Conservation (phyloP, 2,888 invertebrate species). For the Eupithecia subfuscata region DNA sequence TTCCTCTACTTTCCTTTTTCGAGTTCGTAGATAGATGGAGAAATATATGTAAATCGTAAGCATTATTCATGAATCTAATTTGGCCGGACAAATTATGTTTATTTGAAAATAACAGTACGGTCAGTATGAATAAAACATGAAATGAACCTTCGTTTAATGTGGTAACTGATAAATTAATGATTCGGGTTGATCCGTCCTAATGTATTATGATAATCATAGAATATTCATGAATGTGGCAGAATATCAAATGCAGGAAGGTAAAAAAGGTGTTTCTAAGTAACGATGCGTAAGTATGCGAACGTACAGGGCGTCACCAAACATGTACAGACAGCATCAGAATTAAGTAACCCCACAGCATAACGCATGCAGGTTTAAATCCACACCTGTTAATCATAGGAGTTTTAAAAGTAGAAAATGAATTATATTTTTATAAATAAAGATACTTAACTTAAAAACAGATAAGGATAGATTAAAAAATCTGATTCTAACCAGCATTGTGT, state of each 20-base stretch:
- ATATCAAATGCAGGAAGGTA: background rate
- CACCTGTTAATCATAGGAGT: too few relatives aligned
- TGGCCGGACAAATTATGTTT: constrained; percentile 44
- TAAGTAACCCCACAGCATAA: too few relatives aligned
- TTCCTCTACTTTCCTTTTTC: constrained; percentile 23
- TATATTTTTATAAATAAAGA: too few relatives aligned
- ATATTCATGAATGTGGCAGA: constrained; percentile 1
- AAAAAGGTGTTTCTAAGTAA: background rate
- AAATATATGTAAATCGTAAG: constrained; percentile 47
- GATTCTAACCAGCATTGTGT: too few relatives aligned
- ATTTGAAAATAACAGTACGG: constrained; percentile 32
- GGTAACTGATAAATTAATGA: constrained; percentile 9
- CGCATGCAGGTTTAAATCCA: too few relatives aligned
- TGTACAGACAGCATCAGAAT: too few relatives aligned
- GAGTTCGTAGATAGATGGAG: constrained; percentile 28
- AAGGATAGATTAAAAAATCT: too few relatives aligned
- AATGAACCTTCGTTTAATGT: constrained; percentile 5
- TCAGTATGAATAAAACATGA: constrained; percentile 38
- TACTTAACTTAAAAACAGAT: too few relatives aligned
- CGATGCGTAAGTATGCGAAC: too few relatives aligned
- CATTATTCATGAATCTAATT: constrained; percentile 50
- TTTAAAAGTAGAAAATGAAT: too few relatives aligned
- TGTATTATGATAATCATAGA: background rate
- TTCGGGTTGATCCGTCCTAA: background rate
- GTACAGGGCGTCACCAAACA: too few relatives aligned